Evolutionary conservation across 2,113 vertebrate genomes (phyloP), one percentile per base, ranked within the genome.

Genomic region (Haplochromis vanheusdeni): DNA sequence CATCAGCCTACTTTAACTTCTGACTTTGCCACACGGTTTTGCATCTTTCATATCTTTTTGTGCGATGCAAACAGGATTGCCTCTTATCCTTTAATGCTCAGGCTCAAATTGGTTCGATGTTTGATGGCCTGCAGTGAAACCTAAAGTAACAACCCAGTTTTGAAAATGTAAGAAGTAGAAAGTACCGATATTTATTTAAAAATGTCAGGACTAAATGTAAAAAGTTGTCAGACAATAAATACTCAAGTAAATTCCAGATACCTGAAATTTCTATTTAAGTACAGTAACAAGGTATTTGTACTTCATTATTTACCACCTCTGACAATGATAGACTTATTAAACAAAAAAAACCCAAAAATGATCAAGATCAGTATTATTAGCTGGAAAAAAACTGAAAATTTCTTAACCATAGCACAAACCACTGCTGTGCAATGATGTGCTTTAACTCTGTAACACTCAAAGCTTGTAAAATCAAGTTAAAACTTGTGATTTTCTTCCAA

Each of bases 321-420:
- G 60, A n/a, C 17, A 65, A n/a, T 12, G 35, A 65, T 35, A 11
- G 31, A 62, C 3, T 62, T 62, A 62, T 62, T 62, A 35, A 11
- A 65, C 17, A 35, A 65, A 35, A 3, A 19, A 31, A 3, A 0
- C 0, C 3, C 3, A 1, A 35, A 60, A 7, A 65, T 65, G 17
- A 65, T 17, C 17, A 35, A 65, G 31, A 65, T 6, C 31, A 35
- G 31, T 35, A 2, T 65, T 35, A 65, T 65, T 65, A 65, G 60
- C 60, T n/a, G 10, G 16, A 11, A 12, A 35, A 35, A n/a, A 65
- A 3, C 17, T 2, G 31, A 35, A 19, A 12, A n/a, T 35, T 7
- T 62, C 16, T 65, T 35, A 35, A 65, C 60, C 9, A n/a, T 65
- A n/a, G 60, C 17, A 35, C 60, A 65, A 65, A 65, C 60, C 60